Percentiles rank a stretch among this genome's conserved stretches.
phyloP scores from a whole-genome alignment of 2,797 vertebrate genomes.

The Gastrophryne carolinensis region DNA sequence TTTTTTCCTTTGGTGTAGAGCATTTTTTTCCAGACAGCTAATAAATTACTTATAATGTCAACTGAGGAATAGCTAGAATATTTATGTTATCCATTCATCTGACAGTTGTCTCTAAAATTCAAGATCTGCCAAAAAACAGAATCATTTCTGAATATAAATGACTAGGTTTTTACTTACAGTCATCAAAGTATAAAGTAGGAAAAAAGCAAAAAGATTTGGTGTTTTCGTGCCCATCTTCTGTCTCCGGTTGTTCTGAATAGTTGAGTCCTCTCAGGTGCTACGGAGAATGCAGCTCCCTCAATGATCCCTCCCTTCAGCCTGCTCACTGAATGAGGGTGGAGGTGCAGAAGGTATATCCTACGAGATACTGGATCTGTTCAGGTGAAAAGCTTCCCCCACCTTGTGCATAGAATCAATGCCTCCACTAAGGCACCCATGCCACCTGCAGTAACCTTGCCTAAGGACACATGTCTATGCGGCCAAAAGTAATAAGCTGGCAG shows the following conservation, averaged over 20 bases:
- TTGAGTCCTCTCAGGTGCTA: neutral
- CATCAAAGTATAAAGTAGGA: neutral
- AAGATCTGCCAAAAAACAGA: too few species aligned
- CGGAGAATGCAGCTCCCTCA: constrained; percentile 24
- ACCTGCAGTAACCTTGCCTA: too few species aligned
- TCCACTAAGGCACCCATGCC: too few species aligned
- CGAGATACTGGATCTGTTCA: constrained; percentile 27
- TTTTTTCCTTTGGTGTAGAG: too few species aligned
- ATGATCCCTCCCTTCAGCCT: constrained; percentile 23
- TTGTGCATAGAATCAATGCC: too few species aligned
- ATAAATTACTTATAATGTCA: too few species aligned
- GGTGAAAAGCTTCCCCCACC: neutral
- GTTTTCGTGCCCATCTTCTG: constrained; percentile 28
- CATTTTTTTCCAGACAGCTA: too few species aligned
- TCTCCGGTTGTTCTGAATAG: neutral
- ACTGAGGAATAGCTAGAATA: too few species aligned
- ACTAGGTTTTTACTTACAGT: constrained; percentile 21
- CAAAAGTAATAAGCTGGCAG: too few species aligned
- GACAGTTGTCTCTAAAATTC: too few species aligned
- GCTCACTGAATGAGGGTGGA: constrained; percentile 36
- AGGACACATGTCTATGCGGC: too few species aligned
- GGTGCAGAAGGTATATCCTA: constrained; percentile 23
- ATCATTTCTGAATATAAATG: neutral
- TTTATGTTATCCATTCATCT: too few species aligned
- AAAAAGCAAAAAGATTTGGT: neutral